Conservation (phyloP, 2,797 vertebrate genomes). For the Lerista edwardsae region DNA sequence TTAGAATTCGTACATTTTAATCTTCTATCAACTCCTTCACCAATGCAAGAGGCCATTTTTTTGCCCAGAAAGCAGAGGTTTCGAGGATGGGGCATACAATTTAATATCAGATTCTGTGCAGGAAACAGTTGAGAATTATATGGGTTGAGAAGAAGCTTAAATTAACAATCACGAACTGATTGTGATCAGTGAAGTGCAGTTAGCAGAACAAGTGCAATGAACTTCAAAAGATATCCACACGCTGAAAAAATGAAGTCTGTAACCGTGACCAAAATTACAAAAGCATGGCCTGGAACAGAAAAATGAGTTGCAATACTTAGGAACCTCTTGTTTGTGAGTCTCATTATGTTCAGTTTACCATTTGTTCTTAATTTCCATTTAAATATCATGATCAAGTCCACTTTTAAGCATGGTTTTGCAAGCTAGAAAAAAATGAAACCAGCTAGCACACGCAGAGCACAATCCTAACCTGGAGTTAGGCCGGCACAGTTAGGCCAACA, state of each 20-base stretch:
- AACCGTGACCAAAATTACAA: slow-evolving; percentile 18
- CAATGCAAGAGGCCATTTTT: neutral
- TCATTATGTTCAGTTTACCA: neutral
- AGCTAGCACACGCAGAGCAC: too few species aligned
- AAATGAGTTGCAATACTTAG: neutral
- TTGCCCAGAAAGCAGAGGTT: neutral
- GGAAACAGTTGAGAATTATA: slow-evolving; percentile 7
- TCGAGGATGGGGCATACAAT: neutral
- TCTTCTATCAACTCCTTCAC: neutral
- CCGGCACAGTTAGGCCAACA: too few species aligned
- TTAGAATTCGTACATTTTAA: too few species aligned
- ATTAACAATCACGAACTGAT: neutral
- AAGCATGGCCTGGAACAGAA: neutral
- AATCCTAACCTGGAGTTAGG: too few species aligned
- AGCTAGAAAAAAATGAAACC: neutral
- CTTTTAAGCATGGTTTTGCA: neutral
- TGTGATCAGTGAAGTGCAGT: neutral
- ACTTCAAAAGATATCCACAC: slow-evolving; percentile 3
- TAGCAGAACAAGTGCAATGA: neutral
- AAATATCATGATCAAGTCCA: slow-evolving; percentile 5
- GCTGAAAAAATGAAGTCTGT: slow-evolving; percentile 12
- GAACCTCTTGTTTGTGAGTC: slow-evolving; percentile 15
- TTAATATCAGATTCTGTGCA: slow-evolving; percentile 1
- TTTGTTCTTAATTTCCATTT: slow-evolving; percentile 12
- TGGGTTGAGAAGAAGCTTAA: neutral